Base-by-base conservation (phyloP, 2,113 vertebrate species). In the Rhynchopsitta pachyrhyncha region DNA sequence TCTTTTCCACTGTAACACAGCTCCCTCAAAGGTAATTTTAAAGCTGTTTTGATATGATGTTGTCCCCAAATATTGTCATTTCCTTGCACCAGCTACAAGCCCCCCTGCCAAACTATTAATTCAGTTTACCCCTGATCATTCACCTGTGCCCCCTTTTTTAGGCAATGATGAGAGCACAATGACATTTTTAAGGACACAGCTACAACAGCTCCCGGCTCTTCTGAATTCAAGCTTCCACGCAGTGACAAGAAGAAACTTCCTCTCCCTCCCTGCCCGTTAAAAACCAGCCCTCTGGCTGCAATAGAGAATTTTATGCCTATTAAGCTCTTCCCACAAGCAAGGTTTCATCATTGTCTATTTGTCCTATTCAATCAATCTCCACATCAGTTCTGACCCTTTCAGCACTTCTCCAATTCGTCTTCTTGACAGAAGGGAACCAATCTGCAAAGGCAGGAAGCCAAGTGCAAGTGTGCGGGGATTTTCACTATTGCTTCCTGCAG, bases 221-320 rank as follows among this genome's bases (percentile, higher is more conserved):
- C 33, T 16, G 28, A 35, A 52, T 85, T 84, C 31, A 25, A 87
- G 64, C 46, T 74, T 73, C 70, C 39, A 24, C 0, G 0, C 44
- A 71, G 37, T 0, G 63, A 79, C 86, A 90, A 82, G 63, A 77
- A 86, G 68, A 86, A 88, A 88, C 8, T n/a, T 73, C 59, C 64
- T 7, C 50, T 35, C 73, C 62, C 69, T 71, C 84, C 39, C 66
- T 60, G 88, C 0, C 2, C 57, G 89, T 46, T 64, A 35, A 68
- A 68, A 89, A 68, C 39, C 74, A 83, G 44, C 93, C 94, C 96
- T 77, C 24, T 0, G 14, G 93, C 94, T 70, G 69, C 66, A 73
- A 50, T 3, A 52, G 92, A 12, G 76, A 20, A 93, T 94, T 96
- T 96, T 91, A 71, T 94, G 95, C 94, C 88, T 66, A 57, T 93